phyloP scores from a whole-genome alignment of 2,113 vertebrate species.

The Natator depressus region DNA sequence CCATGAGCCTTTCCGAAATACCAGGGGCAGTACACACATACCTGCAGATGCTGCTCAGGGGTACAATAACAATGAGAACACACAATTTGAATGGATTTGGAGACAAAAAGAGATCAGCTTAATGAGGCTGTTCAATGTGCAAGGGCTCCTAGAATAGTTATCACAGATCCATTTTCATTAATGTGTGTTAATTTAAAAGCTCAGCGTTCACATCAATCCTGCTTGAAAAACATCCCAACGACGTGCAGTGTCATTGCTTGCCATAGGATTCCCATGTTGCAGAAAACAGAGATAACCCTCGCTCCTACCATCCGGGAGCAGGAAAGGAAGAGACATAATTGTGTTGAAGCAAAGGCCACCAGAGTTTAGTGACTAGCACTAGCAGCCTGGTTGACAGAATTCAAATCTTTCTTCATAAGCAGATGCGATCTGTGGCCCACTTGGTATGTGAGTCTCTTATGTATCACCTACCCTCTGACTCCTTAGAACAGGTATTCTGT shows the following conservation, averaged over 20 bases:
- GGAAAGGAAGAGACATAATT: background rate
- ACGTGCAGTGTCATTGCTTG: background rate
- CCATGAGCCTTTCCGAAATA: background rate
- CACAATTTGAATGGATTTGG: constrained; percentile 55
- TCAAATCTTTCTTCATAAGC: background rate
- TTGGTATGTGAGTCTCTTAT: background rate
- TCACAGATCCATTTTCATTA: constrained; percentile 72
- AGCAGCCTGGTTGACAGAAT: background rate
- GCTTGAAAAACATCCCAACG: background rate
- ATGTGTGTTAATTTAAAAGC: constrained; percentile 72
- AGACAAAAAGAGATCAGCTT: constrained; percentile 68
- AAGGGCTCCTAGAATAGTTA: constrained; percentile 56
- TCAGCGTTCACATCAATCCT: constrained; percentile 44
- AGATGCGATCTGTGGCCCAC: background rate
- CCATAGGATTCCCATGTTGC: background rate
- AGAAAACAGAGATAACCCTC: background rate
- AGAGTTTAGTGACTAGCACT: background rate
- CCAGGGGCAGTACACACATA: constrained; percentile 25
- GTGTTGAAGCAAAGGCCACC: background rate
- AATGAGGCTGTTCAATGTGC: constrained; percentile 59
- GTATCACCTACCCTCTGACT: background rate
- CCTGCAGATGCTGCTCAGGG: constrained; percentile 53
- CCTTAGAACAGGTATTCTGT: background rate
- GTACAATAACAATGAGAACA: constrained; percentile 49
- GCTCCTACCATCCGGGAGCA: fast-evolving